phyloP scores from a whole-genome alignment of 1,140 invertebrate genomes.

The Phymorhynchus buccinoides region DNA sequence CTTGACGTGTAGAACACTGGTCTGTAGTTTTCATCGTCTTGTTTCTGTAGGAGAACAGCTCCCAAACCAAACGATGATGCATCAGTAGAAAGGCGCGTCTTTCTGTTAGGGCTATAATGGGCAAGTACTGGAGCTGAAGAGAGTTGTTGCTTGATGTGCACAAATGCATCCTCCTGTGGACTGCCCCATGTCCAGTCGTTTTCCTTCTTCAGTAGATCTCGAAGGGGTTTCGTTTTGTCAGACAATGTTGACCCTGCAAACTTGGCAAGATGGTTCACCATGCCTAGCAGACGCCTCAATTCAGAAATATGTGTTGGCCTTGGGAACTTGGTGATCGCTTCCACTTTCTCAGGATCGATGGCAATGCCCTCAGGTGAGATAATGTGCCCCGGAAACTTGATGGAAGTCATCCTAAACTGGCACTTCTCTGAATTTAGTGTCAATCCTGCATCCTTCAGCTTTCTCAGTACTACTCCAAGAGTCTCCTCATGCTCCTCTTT shows the following conservation, averaged over 20 bases:
- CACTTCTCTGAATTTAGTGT: constrained; percentile 69
- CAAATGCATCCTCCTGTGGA: not conserved
- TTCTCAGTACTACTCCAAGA: constrained; percentile 52
- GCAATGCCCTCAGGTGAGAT: constrained; percentile 13
- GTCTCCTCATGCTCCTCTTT: constrained; percentile 49
- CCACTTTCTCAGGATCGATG: not conserved
- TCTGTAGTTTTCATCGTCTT: not conserved
- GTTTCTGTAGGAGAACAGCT: constrained; percentile 8
- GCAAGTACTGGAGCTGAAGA: not conserved
- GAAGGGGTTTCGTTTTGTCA: not conserved
- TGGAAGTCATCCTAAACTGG: constrained; percentile 48
- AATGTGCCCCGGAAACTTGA: constrained; percentile 43
- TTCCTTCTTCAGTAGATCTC: constrained; percentile 8
- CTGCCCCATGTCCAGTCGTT: not conserved
- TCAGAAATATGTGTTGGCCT: not conserved
- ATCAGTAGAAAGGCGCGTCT: constrained; percentile 38
- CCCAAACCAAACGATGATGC: constrained; percentile 12
- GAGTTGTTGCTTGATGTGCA: constrained; percentile 21
- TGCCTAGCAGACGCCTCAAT: not conserved
- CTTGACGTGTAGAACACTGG: not conserved
- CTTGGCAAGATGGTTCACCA: not conserved
- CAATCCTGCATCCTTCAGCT: constrained; percentile 53
- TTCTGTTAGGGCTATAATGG: constrained; percentile 5
- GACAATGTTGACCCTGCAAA: not conserved
- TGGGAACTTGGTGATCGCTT: not conserved